These are phyloP conservation scores for Tachina lurida DNA, from an alignment of 2,888 invertebrate genomes.

Conservation along the genomic window DNA sequence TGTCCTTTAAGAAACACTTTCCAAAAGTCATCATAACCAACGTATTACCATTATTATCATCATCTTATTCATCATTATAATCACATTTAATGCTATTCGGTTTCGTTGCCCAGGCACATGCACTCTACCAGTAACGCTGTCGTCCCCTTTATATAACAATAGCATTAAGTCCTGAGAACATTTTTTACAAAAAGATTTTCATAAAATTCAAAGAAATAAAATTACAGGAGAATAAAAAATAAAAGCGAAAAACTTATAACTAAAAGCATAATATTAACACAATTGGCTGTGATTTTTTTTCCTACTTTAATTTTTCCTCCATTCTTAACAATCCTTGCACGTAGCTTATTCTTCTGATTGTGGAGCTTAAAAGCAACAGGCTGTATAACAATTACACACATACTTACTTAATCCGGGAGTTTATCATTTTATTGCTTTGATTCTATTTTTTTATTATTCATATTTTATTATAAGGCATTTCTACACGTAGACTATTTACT, in stretches of 20 bases:
- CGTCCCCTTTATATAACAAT: not conserved
- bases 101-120: conserved; percentile 61
- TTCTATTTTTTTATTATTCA: conserved; percentile 49
- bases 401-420: conserved; percentile 55
- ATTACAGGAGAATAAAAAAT: conserved; percentile 37
- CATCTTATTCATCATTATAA: conserved; percentile 49
- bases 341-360: conserved; percentile 40
- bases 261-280: conserved; percentile 69
- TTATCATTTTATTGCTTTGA: conserved; percentile 64
- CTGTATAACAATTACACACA: conserved; percentile 28
- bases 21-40: conserved; percentile 78
- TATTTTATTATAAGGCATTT: conserved; percentile 49
- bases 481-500: not conserved
- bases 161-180: conserved; percentile 36
- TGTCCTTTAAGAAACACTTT: conserved; percentile 50
- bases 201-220: conserved; percentile 32
- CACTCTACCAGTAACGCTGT: not conserved
- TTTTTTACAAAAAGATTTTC: conserved; percentile 67
- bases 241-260: conserved; percentile 57
- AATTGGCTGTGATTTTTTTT: conserved; percentile 68
- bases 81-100: conserved; percentile 67
- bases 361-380: conserved; percentile 62
- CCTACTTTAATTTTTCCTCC: conserved; percentile 24
- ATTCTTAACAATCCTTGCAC: conserved; percentile 60
- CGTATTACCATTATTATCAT: conserved; percentile 68